Evolutionary conservation across 2,113 vertebrate genomes (phyloP).

Genomic region (Meleagris gallopavo): DNA sequence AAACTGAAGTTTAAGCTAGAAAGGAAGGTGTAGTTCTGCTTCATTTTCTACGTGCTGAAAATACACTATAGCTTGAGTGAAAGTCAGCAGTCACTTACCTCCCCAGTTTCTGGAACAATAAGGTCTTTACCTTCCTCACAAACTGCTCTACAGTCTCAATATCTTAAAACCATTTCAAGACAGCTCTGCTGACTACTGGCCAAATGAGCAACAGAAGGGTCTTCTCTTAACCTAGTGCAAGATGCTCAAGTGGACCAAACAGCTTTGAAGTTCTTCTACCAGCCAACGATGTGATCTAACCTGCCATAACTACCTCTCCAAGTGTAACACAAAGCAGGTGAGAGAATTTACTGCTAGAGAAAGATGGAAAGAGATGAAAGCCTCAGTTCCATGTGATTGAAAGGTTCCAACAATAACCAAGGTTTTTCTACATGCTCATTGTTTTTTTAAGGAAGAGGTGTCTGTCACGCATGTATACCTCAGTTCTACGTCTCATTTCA

Average conservation of each 20-base stretch:
- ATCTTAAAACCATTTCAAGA: background rate
- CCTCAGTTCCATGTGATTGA: background rate
- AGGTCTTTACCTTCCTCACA: background rate
- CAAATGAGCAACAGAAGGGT: background rate
- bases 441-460: background rate
- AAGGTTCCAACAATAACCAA: background rate
- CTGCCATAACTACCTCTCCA: background rate
- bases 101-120: background rate
- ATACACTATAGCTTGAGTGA: background rate
- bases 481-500: background rate
- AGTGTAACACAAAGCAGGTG: background rate
- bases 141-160: background rate
- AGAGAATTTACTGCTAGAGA: background rate
- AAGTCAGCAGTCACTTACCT: background rate
- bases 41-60: background rate
- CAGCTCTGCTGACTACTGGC: background rate
- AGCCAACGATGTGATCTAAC: background rate
- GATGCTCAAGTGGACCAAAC: background rate
- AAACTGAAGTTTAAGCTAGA: background rate
- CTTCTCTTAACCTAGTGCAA: too few relatives aligned
- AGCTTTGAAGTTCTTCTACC: background rate
- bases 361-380: background rate
- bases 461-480: background rate
- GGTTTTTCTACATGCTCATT: background rate
- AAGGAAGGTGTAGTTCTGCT: background rate